A percentile compares a stretch with the other conserved stretches of the same genome.
Conservation (phyloP, 2,888 invertebrate species). For the Cinara cedri region DNA sequence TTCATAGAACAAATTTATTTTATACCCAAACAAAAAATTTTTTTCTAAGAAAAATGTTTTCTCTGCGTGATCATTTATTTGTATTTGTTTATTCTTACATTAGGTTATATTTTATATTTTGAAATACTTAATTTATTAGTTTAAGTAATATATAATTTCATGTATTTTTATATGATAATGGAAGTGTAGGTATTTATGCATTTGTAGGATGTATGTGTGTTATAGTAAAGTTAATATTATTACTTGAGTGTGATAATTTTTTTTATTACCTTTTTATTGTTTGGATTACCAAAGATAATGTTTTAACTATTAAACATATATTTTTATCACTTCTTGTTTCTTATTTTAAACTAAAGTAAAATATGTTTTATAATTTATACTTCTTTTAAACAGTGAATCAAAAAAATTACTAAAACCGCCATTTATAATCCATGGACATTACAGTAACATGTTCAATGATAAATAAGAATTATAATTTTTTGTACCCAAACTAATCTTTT, state of each 20-base stretch:
- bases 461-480: too few relatives aligned
- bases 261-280: conserved; percentile 23
- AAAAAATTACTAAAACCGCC: too few relatives aligned
- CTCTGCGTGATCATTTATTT: conserved; percentile 3
- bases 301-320: conserved; percentile 31
- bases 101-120: conserved; percentile 11
- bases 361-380: too few relatives aligned
- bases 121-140: not conserved
- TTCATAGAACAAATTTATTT: conserved; percentile 7
- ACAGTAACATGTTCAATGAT: too few relatives aligned
- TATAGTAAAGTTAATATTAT: conserved; percentile 16
- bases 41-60: conserved; percentile 14
- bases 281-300: conserved; percentile 44
- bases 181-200: not conserved
- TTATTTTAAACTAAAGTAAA: not conserved
- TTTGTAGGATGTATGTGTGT: conserved; percentile 12
- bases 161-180: conserved; percentile 37
- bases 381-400: too few relatives aligned
- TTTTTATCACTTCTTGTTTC: conserved; percentile 6
- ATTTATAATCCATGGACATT: too few relatives aligned
- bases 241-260: conserved; percentile 24
- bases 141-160: not conserved
- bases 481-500: too few relatives aligned
- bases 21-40: not conserved
- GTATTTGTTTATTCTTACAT: conserved; percentile 4